These are phyloP conservation scores for Ennomos quercinarius DNA, from an alignment of 2,888 invertebrate genomes.

Conservation along the genomic window DNA sequence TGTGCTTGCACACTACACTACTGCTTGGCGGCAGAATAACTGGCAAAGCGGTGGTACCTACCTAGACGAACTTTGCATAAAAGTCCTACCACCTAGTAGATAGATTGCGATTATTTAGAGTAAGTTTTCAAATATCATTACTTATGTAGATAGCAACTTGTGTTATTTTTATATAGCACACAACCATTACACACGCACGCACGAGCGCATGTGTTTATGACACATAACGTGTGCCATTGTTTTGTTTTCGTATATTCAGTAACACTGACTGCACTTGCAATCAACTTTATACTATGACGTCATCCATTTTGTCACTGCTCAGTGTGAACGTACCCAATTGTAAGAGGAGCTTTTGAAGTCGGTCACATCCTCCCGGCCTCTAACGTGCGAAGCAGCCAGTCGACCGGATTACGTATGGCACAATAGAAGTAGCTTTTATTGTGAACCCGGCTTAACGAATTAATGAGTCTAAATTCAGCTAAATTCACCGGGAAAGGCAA, in stretches of 20 bases:
- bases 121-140: too few species aligned
- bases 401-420: constrained; percentile 44
- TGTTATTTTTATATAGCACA: too few species aligned
- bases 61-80: too few species aligned
- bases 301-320: constrained; percentile 3
- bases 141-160: not conserved
- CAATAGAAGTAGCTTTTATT: constrained; percentile 49
- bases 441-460: constrained; percentile 49
- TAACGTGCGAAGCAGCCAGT: constrained; percentile 33
- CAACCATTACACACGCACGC: too few species aligned
- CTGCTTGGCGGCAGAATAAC: too few species aligned
- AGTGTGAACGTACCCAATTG: constrained; percentile 13
- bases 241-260: too few species aligned
- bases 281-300: not conserved
- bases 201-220: too few species aligned
- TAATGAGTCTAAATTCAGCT: constrained; percentile 51
- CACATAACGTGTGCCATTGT: not conserved
- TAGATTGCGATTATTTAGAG: too few species aligned
- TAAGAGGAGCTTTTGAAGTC: constrained; percentile 23
- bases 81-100: too few species aligned
- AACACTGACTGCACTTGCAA: not conserved
- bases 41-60: too few species aligned
- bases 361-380: constrained; percentile 21
- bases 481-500: constrained; percentile 34
- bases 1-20: too few species aligned